Evolutionary conservation across 37 sponge, comb jelly and placozoan species (phyloP).

Genomic region (Crambe crambe): DNA sequence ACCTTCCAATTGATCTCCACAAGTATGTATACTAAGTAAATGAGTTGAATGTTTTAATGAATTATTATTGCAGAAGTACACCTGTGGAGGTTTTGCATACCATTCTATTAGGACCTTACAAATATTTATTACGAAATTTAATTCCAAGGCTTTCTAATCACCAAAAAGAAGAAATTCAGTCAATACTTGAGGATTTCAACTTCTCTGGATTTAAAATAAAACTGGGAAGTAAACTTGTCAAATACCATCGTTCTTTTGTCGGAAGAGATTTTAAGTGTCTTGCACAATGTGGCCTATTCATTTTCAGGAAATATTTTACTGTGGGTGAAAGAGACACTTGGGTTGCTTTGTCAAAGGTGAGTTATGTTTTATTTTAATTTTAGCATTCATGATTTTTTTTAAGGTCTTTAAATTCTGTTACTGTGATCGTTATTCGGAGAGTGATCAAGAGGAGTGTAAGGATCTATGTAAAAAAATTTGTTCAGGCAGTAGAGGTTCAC

Average conservation of each 20-base stretch:
- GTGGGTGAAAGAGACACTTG: neutral
- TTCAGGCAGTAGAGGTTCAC: neutral
- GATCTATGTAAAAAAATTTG: neutral
- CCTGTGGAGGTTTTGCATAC: conserved; percentile 10
- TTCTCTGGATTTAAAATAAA: conserved; percentile 16
- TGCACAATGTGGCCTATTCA: conserved; percentile 3
- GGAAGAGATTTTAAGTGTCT: conserved; percentile 17
- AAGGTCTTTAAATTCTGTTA: neutral
- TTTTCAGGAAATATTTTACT: neutral
- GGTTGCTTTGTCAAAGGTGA: neutral
- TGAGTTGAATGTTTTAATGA: no score
- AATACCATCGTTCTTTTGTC: conserved; percentile 1
- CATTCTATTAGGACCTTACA: conserved; percentile 17
- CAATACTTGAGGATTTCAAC: conserved; percentile 4
- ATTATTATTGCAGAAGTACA: conserved; percentile 10
- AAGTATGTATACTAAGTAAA: neutral
- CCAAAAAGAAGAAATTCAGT: conserved; percentile 11
- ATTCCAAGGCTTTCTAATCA: neutral
- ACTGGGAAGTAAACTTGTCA: conserved; percentile 1
- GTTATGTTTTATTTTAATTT: neutral
- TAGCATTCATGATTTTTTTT: neutral
- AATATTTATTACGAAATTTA: conserved; percentile 4
- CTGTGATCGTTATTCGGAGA: neutral
- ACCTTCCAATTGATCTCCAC: neutral
- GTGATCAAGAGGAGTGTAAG: neutral